These are phyloP conservation scores for Meiosimyza platycephala DNA, from an alignment of 2,888 invertebrate genomes.

Conservation along the genomic window DNA sequence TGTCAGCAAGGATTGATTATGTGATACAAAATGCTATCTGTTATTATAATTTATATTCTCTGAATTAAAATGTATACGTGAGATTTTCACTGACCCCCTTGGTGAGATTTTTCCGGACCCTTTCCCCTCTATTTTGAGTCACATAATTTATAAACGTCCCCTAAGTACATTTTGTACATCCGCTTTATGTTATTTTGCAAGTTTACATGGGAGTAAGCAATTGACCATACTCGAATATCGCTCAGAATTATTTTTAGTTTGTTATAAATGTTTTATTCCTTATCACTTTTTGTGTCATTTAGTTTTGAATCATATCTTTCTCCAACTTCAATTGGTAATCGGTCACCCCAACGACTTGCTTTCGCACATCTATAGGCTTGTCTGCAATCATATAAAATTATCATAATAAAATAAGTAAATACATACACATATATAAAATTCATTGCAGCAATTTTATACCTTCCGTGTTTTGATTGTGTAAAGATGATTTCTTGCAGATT, in stretches of 20 bases:
- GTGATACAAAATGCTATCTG: no score
- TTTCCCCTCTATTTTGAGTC: no score
- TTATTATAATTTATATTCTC: no score
- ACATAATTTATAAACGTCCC: no score
- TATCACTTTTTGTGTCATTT: slow-evolving; percentile 20
- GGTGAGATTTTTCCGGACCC: no score
- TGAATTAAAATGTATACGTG: no score
- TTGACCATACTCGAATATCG: no score
- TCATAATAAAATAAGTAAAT: slow-evolving; percentile 1
- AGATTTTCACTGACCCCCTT: no score
- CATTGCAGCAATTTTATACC: slow-evolving; percentile 67
- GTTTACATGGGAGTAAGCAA: no score
- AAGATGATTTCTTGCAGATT: slow-evolving; percentile 81
- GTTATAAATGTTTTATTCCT: neutral
- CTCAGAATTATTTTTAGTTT: neutral
- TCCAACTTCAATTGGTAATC: slow-evolving; percentile 75
- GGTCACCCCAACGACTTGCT: slow-evolving; percentile 82
- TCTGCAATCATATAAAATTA: slow-evolving; percentile 62
- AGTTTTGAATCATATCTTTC: slow-evolving; percentile 42
- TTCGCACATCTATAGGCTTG: slow-evolving; percentile 79
- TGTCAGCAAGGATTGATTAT: no score
- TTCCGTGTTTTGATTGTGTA: slow-evolving; percentile 80
- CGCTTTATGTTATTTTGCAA: no score
- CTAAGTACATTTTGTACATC: no score
- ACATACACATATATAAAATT: neutral